Evolutionary conservation across 2,888 invertebrate genomes (phyloP), one percentile per base, ranked within the genome.

Genomic region (Isoperla grammatica): DNA sequence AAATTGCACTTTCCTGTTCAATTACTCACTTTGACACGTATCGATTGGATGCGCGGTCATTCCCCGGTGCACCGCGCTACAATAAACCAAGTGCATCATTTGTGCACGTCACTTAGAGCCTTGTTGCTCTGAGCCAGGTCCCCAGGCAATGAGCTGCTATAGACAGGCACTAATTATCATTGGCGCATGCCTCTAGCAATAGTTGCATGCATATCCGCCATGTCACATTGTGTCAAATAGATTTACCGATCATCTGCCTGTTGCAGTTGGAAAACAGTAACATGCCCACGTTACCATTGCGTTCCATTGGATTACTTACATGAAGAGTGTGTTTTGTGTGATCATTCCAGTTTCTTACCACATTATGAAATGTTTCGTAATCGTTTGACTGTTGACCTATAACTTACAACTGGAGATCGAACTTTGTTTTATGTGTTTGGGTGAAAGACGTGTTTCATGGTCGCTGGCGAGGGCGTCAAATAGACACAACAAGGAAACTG

Each of bases 1-100:
- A 56, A 59, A 61, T 61, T 61, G 63, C 63, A 61, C 63, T 61
- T 61, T 57, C 61, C 59, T 63, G 63, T 63, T 53, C 63, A 63
- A 61, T 63, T 63, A 63, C 61, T 63, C 63, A 63, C 60, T 37
- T 48, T 63, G 62, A 57, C 60, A 54, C 60, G 49, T 56, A 62
- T 62, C 62, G 62, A 62, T 60, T 57, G 46, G 46, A n/a, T 20
- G 45, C 48, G 46, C 40, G 61, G 61, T 56, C 53, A 57, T 57
- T 60, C 53, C 1, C 13, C 37, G 4, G 17, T n/a, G 39, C 6
- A 8, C 4, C 3, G 53, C 9, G 39, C 53, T 37, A 53, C 37
- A 53, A 39, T 11, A 39, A 2, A 35, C 11, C 53, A 53, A 53
- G 53, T 39, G 39, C 20, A 29, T 29, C 5, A 8, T 17, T 3